phyloP scores from a whole-genome alignment of 2,797 vertebrate genomes.

The Limosa lapponica region DNA sequence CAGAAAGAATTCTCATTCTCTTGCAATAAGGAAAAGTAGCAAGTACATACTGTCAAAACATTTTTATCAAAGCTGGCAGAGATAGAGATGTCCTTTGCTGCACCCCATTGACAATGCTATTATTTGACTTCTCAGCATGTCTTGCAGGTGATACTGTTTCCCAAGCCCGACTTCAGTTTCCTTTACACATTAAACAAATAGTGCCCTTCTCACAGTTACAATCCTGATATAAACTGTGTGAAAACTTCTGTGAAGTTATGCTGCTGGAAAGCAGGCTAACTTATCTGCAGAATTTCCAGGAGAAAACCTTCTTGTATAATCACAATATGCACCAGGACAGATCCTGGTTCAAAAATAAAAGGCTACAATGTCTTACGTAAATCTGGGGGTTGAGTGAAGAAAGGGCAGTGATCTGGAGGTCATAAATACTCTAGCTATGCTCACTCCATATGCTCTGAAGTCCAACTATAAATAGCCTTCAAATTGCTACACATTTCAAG shows the following conservation, averaged over 20 bases:
- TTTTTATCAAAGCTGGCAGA: background rate
- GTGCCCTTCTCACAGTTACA: background rate
- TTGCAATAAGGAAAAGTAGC: background rate
- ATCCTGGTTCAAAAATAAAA: conserved; percentile 52
- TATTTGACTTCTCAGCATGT: background rate
- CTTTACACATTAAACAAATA: background rate
- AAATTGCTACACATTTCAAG: conserved; percentile 54
- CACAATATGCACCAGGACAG: background rate
- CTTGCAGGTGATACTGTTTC: background rate
- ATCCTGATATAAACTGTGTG: background rate
- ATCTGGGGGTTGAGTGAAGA: conserved; percentile 48
- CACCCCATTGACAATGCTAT: background rate
- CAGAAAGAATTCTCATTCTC: background rate
- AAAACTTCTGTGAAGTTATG: conserved; percentile 20
- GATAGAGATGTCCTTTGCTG: background rate
- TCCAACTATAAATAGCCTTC: conserved; percentile 60
- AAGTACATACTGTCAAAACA: background rate
- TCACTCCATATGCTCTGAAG: conserved; percentile 47
- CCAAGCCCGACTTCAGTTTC: background rate
- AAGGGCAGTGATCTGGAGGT: conserved; percentile 49
- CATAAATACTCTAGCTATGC: conserved; percentile 32
- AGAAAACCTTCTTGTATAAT: conserved; percentile 20
- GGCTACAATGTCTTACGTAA: conserved; percentile 40
- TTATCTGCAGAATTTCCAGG: background rate
- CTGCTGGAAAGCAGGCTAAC: conserved; percentile 11